Percentiles rank a stretch among this genome's conserved stretches.
These are phyloP conservation scores for Macrosiphum euphorbiae DNA, from an alignment of 2,888 invertebrate species.

Conservation along the genomic window DNA sequence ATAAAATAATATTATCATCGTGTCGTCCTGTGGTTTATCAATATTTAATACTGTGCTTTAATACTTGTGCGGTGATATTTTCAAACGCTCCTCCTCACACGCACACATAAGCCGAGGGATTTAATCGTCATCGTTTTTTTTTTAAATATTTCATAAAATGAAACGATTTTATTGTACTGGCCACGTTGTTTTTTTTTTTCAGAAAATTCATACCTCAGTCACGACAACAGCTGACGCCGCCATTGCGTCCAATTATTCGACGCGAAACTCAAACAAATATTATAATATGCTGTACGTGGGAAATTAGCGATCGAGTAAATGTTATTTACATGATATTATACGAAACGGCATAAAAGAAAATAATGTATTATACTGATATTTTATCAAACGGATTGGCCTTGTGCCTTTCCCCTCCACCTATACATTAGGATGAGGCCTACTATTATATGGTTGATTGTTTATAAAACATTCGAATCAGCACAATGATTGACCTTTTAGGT, in stretches of 20 bases:
- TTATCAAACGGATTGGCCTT: conserved; percentile 38
- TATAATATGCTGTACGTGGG: background rate
- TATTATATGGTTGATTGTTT: background rate
- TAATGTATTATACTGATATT: background rate
- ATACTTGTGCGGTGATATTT: background rate
- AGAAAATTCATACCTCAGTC: background rate
- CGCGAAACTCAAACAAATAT: background rate
- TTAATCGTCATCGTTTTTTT: background rate
- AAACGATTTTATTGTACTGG: background rate
- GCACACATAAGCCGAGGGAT: background rate
- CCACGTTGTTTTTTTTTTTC: background rate
- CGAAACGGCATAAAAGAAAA: conserved; percentile 17
- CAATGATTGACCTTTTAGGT: conserved; percentile 45
- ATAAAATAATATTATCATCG: background rate
- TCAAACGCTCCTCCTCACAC: background rate
- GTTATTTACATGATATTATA: background rate
- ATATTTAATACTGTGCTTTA: too few species aligned
- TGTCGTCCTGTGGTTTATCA: background rate
- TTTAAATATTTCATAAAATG: background rate
- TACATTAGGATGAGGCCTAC: conserved; percentile 31
- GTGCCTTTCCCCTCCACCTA: background rate
- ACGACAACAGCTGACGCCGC: background rate
- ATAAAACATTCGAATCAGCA: conserved; percentile 22
- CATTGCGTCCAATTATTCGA: background rate
- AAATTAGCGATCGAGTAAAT: background rate